Conservation (phyloP, 2,797 vertebrate species). For the Odontamblyopus lacepedii region DNA sequence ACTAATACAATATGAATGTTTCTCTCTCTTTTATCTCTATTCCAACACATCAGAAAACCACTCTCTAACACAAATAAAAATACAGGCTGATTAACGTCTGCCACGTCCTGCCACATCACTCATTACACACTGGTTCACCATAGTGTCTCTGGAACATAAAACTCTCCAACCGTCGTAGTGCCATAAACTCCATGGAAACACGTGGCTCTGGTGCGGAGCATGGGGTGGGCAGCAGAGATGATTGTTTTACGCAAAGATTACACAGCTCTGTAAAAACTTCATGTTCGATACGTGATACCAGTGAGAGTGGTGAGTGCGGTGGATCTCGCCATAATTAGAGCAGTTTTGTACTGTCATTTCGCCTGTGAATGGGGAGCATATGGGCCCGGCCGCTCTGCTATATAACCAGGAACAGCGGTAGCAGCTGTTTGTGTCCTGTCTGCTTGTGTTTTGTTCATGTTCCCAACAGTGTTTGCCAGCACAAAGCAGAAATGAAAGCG, state of each 20-base stretch:
- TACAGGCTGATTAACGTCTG: not conserved
- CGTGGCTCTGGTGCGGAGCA: constrained; percentile 25
- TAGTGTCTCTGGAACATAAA: constrained; percentile 18
- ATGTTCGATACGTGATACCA: constrained; percentile 32
- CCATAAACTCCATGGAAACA: constrained; percentile 39
- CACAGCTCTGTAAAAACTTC: constrained; percentile 3
- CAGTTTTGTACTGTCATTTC: constrained; percentile 46
- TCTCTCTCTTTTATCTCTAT: not conserved
- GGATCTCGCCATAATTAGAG: constrained; percentile 49
- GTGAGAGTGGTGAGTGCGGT: constrained; percentile 34
- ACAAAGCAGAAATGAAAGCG: constrained; percentile 79
- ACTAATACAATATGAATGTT: not conserved
- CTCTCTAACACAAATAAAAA: not conserved
- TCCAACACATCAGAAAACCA: not conserved
- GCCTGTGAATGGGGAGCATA: constrained; percentile 54
- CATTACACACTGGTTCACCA: constrained; percentile 21
- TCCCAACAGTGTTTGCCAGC: constrained; percentile 68
- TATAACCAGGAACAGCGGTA: constrained; percentile 66
- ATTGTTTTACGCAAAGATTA: constrained; percentile 15
- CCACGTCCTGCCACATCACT: not conserved
- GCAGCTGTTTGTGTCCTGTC: constrained; percentile 76
- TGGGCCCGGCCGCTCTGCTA: constrained; percentile 59
- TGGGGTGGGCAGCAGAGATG: constrained; percentile 21
- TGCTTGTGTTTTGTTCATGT: constrained; percentile 75
- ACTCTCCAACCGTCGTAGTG: constrained; percentile 17